Percentiles rank a stretch among this genome's conserved stretches.
Evolutionary conservation across 2,888 invertebrate genomes (phyloP).

Genomic region (Dascillus cervinus): DNA sequence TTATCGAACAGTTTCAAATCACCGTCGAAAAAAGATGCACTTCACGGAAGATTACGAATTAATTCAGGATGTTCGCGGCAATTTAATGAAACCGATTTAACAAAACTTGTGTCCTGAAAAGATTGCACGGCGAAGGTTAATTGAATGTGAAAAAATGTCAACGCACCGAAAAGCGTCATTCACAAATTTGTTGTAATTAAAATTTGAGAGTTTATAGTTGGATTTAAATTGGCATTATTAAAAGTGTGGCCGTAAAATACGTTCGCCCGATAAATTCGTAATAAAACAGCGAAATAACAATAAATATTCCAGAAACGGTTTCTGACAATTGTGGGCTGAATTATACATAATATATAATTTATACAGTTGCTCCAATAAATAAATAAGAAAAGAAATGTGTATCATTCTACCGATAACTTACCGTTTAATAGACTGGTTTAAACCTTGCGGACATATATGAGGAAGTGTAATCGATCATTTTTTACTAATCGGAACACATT

Average conservation of each 20-base stretch:
- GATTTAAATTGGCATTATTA: background rate
- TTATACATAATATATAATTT: conserved; percentile 11
- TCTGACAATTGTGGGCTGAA: conserved; percentile 15
- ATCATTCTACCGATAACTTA: conserved; percentile 12
- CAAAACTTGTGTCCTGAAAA: no score
- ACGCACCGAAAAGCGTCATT: no score
- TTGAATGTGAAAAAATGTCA: no score
- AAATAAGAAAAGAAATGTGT: conserved; percentile 9
- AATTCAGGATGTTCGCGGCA: no score
- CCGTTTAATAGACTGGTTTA: conserved; percentile 11
- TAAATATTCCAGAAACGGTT: conserved; percentile 13
- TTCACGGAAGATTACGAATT: no score
- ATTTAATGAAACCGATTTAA: no score
- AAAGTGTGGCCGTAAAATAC: background rate
- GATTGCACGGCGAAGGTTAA: no score
- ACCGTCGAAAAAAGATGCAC: no score
- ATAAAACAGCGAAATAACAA: conserved; percentile 11
- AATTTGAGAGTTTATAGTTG: background rate
- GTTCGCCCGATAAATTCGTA: conserved; percentile 1
- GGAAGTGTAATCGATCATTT: conserved; percentile 4
- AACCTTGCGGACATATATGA: conserved; percentile 9
- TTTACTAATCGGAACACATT: background rate
- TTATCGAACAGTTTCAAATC: no score
- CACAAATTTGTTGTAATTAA: no score
- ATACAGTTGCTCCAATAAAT: conserved; percentile 10